A percentile compares a stretch with the other conserved stretches of the same genome.
phyloP scores from a whole-genome alignment of 2,888 invertebrate genomes.

The Marronus borbonicus region DNA sequence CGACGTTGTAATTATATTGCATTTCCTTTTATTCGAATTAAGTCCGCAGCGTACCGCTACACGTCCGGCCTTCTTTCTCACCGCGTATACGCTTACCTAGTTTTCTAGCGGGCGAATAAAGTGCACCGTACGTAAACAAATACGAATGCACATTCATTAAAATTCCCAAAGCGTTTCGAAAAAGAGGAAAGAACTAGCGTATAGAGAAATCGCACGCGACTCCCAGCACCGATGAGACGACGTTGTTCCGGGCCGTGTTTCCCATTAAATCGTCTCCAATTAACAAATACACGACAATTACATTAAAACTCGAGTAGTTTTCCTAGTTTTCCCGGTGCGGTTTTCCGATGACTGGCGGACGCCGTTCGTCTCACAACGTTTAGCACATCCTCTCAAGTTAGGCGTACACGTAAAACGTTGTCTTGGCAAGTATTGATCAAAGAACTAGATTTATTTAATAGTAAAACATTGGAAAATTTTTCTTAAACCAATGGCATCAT shows the following conservation, averaged over 20 bases:
- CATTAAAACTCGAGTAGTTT: conserved; percentile 63
- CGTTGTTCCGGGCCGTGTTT: conserved; percentile 34
- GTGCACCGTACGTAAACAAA: too few species aligned
- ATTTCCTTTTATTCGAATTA: too few species aligned
- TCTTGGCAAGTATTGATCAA: too few species aligned
- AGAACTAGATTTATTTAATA: too few species aligned
- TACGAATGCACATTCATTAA: not conserved
- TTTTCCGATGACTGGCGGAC: conserved; percentile 50
- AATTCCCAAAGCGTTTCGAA: conserved; percentile 18
- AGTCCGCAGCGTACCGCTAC: too few species aligned
- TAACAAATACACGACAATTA: conserved; percentile 61
- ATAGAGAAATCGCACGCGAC: conserved; percentile 32
- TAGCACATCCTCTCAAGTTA: too few species aligned
- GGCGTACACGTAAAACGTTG: too few species aligned
- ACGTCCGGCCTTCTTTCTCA: conserved; percentile 7
- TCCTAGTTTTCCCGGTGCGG: conserved; percentile 59
- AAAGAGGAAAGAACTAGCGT: conserved; percentile 4
- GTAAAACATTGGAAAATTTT: too few species aligned
- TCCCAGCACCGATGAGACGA: conserved; percentile 3
- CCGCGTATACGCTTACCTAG: not conserved
- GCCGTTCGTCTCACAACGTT: not conserved
- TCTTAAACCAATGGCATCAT: too few species aligned
- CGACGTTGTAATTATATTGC: too few species aligned
- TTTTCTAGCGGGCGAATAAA: too few species aligned
- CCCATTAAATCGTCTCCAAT: conserved; percentile 53